Evolutionary conservation across 1,140 invertebrate species (phyloP), one percentile per base, ranked within the genome.

Genomic region (Hycleus cichorii): DNA sequence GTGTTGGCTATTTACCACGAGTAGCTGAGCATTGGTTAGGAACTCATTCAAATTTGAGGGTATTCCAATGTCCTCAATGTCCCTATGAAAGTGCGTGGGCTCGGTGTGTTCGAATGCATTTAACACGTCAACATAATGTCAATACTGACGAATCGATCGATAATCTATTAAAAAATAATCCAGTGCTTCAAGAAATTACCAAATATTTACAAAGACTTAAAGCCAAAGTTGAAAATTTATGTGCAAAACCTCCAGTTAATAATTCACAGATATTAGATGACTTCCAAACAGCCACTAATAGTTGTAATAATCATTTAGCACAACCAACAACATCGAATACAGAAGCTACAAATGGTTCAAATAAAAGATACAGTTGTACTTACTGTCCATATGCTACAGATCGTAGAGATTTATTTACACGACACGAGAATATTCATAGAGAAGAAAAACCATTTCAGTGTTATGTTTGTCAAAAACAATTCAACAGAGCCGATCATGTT

Each of bases 401-500:
- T 71, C 81, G 95, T 5, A 80, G 93, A 52, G 95, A 97, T 76
- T 82, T 98, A 47, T 97, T 91, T 72, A 96, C 93, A 2, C 83
- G 94, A 4, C 95, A 98, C 75, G 92, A 97, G 77, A 95, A 96
- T 69, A 97, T 97, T 58, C 95, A 98, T 68, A 83, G 89, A 57
- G 89, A 93, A 69, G 91, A 94, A 66, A 95, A 95, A 69, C 91
- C 92, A 1, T 95, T 95, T 67, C 89, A 93, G 65, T 95, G 91
- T 72, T 94, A 93, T 70, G 84, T 92, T 6, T 95, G 92, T 71
- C 83, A 88, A 67, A 93, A 93, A 71, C 89, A 93, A 68, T 95
- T 95, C 75, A 95, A 93, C 74, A 80, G 92, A 39, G 91, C 91
- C n/a, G 92, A 95, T 74, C 92, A 95, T 70, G 91, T 95, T 24